A percentile compares a stretch with the other conserved stretches of the same genome.
Conservation (phyloP, 2,888 invertebrate species). For the Drosophila quasianomalipes region DNA sequence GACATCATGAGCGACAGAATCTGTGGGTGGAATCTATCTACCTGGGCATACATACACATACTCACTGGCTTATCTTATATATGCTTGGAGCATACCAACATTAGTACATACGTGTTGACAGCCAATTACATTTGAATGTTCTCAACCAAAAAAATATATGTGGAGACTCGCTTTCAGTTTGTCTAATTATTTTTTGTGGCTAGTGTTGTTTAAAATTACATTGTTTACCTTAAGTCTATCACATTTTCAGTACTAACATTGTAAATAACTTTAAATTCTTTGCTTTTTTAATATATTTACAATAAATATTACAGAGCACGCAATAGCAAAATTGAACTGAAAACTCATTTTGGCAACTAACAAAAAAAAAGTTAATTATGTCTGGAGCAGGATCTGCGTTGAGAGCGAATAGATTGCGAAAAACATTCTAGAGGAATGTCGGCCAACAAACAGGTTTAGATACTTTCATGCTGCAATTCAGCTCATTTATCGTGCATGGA, state of each 20-base stretch:
- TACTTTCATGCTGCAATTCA: neutral
- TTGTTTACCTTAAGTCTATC: conserved; percentile 3
- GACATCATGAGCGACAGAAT: conserved; percentile 69
- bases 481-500: neutral
- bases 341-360: neutral
- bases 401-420: neutral
- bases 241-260: neutral
- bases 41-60: conserved; percentile 10
- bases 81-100: conserved; percentile 1
- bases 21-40: conserved; percentile 61
- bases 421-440: neutral
- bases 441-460: neutral
- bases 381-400: neutral
- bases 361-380: neutral
- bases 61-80: neutral
- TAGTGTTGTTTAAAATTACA: conserved; percentile 3
- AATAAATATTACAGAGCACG: neutral
- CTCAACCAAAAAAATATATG: conserved; percentile 2
- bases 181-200: conserved; percentile 32
- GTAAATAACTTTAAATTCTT: neutral
- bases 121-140: conserved; percentile 27
- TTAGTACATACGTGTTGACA: conserved; percentile 29
- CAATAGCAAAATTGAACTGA: neutral
- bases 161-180: conserved; percentile 4
- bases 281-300: neutral